These are phyloP conservation scores for Stigmatopora argus DNA, from an alignment of 2,113 vertebrate species.

Conservation along the genomic window DNA sequence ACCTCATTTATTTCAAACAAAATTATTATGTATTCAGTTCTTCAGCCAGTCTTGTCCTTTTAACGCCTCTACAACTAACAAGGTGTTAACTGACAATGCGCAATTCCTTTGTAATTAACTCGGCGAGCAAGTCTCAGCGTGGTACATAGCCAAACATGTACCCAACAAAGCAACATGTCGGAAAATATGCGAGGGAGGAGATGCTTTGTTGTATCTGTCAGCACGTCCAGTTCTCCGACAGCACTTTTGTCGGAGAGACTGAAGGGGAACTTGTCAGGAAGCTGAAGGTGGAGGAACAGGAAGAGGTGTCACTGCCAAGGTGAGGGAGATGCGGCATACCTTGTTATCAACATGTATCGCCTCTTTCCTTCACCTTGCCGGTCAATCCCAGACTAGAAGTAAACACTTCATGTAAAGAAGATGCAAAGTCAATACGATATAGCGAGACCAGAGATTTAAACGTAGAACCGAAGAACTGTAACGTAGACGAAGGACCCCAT, in stretches of 20 bases:
- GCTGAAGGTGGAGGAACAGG: slow-evolving; percentile 11
- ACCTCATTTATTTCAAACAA: no score
- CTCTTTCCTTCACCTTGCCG: neutral
- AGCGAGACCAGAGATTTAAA: neutral
- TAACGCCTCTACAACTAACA: slow-evolving; percentile 41
- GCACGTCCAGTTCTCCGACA: slow-evolving; percentile 35
- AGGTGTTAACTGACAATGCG: slow-evolving; percentile 53
- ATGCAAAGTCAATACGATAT: neutral
- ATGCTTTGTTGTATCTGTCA: slow-evolving; percentile 36
- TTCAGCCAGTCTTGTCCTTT: neutral
- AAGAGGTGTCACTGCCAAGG: slow-evolving; percentile 29
- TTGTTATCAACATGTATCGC: slow-evolving; percentile 25
- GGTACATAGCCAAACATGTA: slow-evolving; percentile 36
- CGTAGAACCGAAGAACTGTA: neutral
- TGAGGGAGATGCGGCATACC: slow-evolving; percentile 37
- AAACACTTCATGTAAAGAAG: neutral
- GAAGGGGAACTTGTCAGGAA: slow-evolving; percentile 28
- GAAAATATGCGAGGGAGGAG: slow-evolving; percentile 13
- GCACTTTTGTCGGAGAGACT: slow-evolving; percentile 32
- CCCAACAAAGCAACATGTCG: slow-evolving; percentile 19
- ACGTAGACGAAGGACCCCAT: neutral
- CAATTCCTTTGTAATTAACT: slow-evolving; percentile 50
- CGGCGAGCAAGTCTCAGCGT: slow-evolving; percentile 30
- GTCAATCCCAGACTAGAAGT: neutral
- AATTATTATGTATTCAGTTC: neutral